Evolutionary conservation across 1,140 invertebrate species (phyloP).

Genomic region (Nasonia longicornis): DNA sequence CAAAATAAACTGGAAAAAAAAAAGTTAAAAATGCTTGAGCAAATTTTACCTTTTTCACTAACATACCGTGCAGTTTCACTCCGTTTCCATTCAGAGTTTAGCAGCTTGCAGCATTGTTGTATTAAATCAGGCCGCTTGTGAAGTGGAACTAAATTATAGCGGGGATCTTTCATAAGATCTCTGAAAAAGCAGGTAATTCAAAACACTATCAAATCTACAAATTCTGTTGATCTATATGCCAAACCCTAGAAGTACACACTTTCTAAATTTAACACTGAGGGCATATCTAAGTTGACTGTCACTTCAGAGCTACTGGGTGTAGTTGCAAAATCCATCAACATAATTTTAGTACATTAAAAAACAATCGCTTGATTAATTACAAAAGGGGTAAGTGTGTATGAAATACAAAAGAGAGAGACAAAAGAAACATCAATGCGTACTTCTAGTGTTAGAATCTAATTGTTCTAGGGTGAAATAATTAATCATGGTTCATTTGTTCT

Average conservation of each 20-base stretch:
- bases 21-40: slow-evolving; percentile 13
- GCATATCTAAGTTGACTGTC: neutral
- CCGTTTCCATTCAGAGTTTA: slow-evolving; percentile 85
- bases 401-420: neutral
- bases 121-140: slow-evolving; percentile 78
- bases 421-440: neutral
- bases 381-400: neutral
- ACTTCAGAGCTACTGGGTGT: neutral
- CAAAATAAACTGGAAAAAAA: slow-evolving; percentile 37
- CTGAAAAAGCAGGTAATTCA: slow-evolving; percentile 52
- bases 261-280: slow-evolving; percentile 15
- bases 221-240: slow-evolving; percentile 19
- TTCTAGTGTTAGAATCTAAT: slow-evolving; percentile 32
- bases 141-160: slow-evolving; percentile 73
- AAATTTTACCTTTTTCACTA: slow-evolving; percentile 38
- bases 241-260: slow-evolving; percentile 19
- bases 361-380: neutral
- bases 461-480: neutral
- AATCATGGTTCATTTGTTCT: neutral
- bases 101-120: slow-evolving; percentile 76
- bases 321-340: neutral
- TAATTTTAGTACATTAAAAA: neutral
- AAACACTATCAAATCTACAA: slow-evolving; percentile 44
- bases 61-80: slow-evolving; percentile 77
- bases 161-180: slow-evolving; percentile 57